Base-by-base conservation (phyloP, 35 echinoderm and acorn worm genomes). In the Holothuria glaberrima region DNA sequence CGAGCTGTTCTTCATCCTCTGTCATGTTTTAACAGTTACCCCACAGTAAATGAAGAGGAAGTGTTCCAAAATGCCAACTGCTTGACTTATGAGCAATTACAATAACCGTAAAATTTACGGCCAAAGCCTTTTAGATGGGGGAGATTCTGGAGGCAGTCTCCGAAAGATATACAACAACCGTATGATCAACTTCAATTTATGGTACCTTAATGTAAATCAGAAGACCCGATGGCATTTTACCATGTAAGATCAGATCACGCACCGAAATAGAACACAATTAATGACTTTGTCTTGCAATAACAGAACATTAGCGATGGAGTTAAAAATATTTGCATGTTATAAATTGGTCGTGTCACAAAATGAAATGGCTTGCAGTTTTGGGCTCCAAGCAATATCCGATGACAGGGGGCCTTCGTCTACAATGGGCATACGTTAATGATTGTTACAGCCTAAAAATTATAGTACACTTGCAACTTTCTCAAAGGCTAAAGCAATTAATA, bases 41-140 rank as follows among this genome's bases (percentile, higher is more conserved):
- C 44, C 20, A 48, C 74, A 78, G 74, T 19, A 78, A 78, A 78
- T 30, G 74, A 78, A 28, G 21, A 17, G 22, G 38, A 48, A 78
- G 74, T 78, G 38, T 48, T 78, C 38, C 50, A 78, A 78, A 78
- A 78, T 78, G 74, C 46, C 74, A 78, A 78, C 44, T 26, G 36
- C 44, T 78, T 78, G 74, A 78, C 74, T 78, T 78, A 78, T 78
- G 74, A 78, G 74, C 74, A 78, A 78, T 78, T 78, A 78, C 74
- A 78, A 78, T 78, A 78, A 78, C 74, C 74, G 44, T 78, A 48
- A 78, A 78, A 78, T 78, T 78, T 78, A 78, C 74, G 74, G 50
- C 38, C 38, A 48, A 48, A 78, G 50, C 74, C 74, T 78, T 78
- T 78, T 78, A 78, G 74, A 78, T 78, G 74, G 22, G 71, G 30